Percentiles rank a stretch among this genome's conserved stretches.
Conservation (phyloP, 2,797 vertebrate genomes). For the Alcedo quadribrachys region DNA sequence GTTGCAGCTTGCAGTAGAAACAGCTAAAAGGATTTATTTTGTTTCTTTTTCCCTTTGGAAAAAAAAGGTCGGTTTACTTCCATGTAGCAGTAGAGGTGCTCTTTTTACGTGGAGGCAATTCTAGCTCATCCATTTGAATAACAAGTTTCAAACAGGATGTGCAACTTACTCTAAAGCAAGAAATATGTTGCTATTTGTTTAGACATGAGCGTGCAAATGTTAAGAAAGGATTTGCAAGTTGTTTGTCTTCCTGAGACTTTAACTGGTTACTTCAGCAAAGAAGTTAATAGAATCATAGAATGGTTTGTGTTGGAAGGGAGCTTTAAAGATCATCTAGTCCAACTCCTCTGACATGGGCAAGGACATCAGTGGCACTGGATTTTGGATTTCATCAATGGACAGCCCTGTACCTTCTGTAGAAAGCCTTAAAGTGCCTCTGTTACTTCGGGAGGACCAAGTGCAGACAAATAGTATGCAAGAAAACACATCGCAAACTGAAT, state of each 20-base stretch:
- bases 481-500: not conserved
- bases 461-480: not conserved
- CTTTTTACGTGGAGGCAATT: not conserved
- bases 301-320: not conserved
- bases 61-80: not conserved
- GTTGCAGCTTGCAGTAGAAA: not conserved
- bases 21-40: not conserved
- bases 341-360: not conserved
- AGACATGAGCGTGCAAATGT: not conserved
- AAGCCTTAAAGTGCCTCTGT: not conserved
- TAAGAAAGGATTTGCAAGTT: not conserved
- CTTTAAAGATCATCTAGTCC: not conserved
- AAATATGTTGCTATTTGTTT: not conserved
- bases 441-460: not conserved
- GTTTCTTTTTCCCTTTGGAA: not conserved
- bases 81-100: not conserved
- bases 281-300: not conserved
- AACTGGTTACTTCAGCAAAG: not conserved
- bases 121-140: not conserved
- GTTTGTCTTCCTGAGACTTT: not conserved
- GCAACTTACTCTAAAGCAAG: not conserved
- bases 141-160: conserved; percentile 38
- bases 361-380: not conserved
- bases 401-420: not conserved
- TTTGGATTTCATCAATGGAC: not conserved